Conservation (phyloP, 2,888 invertebrate genomes). For the Eilema caniola region DNA sequence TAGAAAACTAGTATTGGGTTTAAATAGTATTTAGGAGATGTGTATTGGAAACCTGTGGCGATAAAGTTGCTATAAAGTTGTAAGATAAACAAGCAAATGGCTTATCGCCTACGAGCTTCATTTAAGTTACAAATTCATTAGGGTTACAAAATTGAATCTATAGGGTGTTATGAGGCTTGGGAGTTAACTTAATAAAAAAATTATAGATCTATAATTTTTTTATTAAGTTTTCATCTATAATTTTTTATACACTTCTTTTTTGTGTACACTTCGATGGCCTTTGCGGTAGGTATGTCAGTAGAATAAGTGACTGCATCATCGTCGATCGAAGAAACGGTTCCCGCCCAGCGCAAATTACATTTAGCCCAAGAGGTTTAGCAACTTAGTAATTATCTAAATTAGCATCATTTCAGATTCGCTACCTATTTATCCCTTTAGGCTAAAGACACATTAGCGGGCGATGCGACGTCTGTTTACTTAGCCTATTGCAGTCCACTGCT, state of each 20-base stretch:
- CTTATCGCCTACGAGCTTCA: constrained; percentile 10
- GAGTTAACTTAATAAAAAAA: background rate
- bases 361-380: too few relatives aligned
- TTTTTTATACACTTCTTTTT: too few relatives aligned
- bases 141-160: background rate
- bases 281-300: too few relatives aligned
- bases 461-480: background rate
- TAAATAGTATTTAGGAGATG: background rate
- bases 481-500: too few relatives aligned
- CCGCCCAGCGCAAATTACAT: too few relatives aligned
- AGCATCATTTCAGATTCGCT: too few relatives aligned
- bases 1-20: background rate
- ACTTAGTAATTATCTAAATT: too few relatives aligned
- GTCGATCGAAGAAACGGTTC: too few relatives aligned
- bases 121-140: background rate
- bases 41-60: background rate
- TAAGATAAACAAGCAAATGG: background rate
- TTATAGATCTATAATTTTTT: too few relatives aligned
- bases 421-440: background rate
- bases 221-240: too few relatives aligned
- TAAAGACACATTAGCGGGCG: background rate
- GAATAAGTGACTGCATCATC: too few relatives aligned
- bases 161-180: background rate
- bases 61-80: constrained; percentile 1
- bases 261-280: too few relatives aligned